Percentiles rank a stretch among this genome's conserved stretches.
Conservation (phyloP, 2,113 vertebrate genomes). For the Neodon shergylaensis region DNA sequence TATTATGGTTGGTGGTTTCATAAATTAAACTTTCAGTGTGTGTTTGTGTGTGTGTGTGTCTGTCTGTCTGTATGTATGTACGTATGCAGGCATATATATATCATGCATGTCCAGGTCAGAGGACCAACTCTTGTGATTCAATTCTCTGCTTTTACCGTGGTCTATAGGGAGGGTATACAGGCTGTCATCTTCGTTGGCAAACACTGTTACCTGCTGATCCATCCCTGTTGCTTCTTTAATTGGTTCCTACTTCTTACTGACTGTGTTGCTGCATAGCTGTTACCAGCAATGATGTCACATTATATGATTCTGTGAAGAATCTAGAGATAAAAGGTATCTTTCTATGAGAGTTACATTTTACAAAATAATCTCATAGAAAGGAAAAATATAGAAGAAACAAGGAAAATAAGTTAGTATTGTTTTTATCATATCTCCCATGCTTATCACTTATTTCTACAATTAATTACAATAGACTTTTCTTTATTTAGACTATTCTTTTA, state of each 20-base stretch:
- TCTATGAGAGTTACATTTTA: neutral
- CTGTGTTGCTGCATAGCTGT: neutral
- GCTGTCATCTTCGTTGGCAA: neutral
- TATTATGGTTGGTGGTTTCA: neutral
- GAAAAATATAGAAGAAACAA: neutral
- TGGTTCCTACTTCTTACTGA: neutral
- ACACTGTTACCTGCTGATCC: neutral
- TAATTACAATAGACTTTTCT: conserved; percentile 2
- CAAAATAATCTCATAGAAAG: neutral
- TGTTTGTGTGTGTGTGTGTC: neutral
- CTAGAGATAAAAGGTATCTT: conserved; percentile 10
- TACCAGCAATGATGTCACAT: neutral
- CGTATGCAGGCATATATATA: neutral
- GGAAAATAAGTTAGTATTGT: neutral
- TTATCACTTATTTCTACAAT: neutral
- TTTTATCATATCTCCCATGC: neutral
- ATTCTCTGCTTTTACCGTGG: neutral
- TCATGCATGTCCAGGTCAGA: neutral
- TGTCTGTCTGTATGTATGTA: neutral
- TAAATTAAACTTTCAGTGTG: neutral
- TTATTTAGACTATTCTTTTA: neutral
- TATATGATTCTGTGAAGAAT: neutral
- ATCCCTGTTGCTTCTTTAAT: neutral
- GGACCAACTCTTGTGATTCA: too few species aligned
- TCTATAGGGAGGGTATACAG: neutral